Percentiles rank a stretch among this genome's conserved stretches.
These are phyloP conservation scores for Pampus argenteus DNA, from an alignment of 2,797 vertebrate species.

Conservation along the genomic window DNA sequence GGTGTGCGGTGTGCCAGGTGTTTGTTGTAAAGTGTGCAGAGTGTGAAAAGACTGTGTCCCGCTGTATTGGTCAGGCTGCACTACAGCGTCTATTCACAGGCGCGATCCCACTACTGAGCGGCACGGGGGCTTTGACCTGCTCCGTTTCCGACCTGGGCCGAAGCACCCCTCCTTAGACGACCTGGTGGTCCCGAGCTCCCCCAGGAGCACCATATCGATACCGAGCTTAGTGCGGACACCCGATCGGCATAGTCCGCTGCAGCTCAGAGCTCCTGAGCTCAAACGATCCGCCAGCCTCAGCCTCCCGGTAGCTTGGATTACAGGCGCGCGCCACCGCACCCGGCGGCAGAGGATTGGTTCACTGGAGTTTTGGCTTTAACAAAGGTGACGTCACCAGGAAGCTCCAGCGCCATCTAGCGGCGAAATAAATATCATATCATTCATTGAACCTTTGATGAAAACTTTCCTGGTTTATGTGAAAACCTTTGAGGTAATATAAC, in stretches of 20 bases:
- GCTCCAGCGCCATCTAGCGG: too few species aligned
- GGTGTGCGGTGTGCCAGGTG: too few species aligned
- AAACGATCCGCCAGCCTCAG: slow-evolving; percentile 71
- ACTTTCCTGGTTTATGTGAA: too few species aligned
- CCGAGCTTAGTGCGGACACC: slow-evolving; percentile 68
- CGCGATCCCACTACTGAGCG: slow-evolving; percentile 78
- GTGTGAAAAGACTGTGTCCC: slow-evolving; percentile 62
- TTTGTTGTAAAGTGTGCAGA: too few species aligned
- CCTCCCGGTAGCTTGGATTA: slow-evolving; percentile 70
- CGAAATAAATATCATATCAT: too few species aligned
- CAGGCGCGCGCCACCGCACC: slow-evolving; percentile 55
- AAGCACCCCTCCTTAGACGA: slow-evolving; percentile 77
- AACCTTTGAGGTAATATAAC: too few species aligned
- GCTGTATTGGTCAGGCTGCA: slow-evolving; percentile 69
- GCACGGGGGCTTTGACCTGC: slow-evolving; percentile 81
- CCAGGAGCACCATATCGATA: slow-evolving; percentile 73
- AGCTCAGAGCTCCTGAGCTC: slow-evolving; percentile 76
- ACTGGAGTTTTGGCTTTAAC: too few species aligned
- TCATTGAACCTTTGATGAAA: too few species aligned
- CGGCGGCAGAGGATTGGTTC: too few species aligned
- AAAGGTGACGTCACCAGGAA: too few species aligned
- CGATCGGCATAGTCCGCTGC: slow-evolving; percentile 73
- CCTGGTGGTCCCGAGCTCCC: slow-evolving; percentile 74
- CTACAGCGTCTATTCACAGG: slow-evolving; percentile 76
- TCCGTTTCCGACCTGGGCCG: slow-evolving; percentile 80